Evolutionary conservation across 2,797 vertebrate genomes (phyloP).

Genomic region (Acipenser oxyrinchus): DNA sequence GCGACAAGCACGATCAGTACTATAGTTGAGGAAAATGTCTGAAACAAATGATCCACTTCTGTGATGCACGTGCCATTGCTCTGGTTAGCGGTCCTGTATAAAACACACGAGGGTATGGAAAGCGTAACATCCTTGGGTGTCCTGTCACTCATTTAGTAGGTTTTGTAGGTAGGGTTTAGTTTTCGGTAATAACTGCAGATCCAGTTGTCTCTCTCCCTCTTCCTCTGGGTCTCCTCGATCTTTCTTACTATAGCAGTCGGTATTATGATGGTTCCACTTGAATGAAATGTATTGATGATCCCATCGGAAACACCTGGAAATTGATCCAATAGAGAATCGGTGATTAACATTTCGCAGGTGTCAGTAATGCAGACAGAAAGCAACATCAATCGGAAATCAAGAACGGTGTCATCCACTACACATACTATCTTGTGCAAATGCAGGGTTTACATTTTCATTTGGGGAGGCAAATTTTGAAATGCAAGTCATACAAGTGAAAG

Average conservation of each 20-base stretch:
- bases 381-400: conserved; percentile 7
- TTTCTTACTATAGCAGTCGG: conserved; percentile 11
- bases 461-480: too few relatives aligned
- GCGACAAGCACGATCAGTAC: conserved; percentile 85
- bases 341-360: conserved; percentile 22
- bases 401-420: conserved; percentile 1
- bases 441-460: too few relatives aligned
- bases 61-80: conserved; percentile 71
- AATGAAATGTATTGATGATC: conserved; percentile 31
- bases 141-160: conserved; percentile 74
- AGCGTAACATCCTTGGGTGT: conserved; percentile 70
- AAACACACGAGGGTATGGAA: conserved; percentile 67
- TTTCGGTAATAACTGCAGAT: conserved; percentile 16
- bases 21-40: conserved; percentile 85
- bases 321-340: conserved; percentile 21
- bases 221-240: conserved; percentile 21
- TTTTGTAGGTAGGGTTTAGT: conserved; percentile 35
- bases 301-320: conserved; percentile 54
- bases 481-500: too few relatives aligned
- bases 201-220: conserved; percentile 27
- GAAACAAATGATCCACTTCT: conserved; percentile 77
- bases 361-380: conserved; percentile 15
- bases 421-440: background rate
- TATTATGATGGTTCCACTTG: conserved; percentile 40
- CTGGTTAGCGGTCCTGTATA: conserved; percentile 62